Evolutionary conservation across 2,113 vertebrate species (phyloP), one percentile per base, ranked within the genome.

Genomic region (Holacanthus passer): DNA sequence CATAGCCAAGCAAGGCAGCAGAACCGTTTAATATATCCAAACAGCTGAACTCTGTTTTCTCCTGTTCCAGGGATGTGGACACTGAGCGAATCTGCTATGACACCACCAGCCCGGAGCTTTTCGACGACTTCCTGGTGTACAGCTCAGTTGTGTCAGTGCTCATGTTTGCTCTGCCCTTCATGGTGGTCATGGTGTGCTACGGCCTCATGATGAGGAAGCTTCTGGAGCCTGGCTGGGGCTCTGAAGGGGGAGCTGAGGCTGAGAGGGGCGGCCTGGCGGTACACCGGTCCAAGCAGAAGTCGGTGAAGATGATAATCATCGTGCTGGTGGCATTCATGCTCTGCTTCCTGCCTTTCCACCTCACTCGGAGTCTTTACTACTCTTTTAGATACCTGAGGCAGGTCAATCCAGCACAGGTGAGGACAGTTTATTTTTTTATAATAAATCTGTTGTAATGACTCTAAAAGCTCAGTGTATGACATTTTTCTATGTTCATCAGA

Each of bases 261-360:
- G 90, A 94, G 0, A 85, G 92, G 0, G 95, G 95, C 0, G 93
- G 94, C 0, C 55, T 90, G 1, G 91, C 90, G 10, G 92, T 96
- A 8, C 94, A 93, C 0, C 93, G 91, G 7, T 96, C 95, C 89
- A 99, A 97, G 79, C 96, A 96, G 94, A 99, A 98, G 86, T 99
- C 98, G 0, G 96, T 99, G 60, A 98, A 97, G 95, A 99, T 97
- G 96, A 98, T 99, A 5, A 89, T 98, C 50, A 95, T 99, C 0
- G 97, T 99, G 68, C 81, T 99, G 91, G 84, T 94, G 0, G 95
- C 95, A 19, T 99, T 99, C 86, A 93, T 97, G 6, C 90, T 99
- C 31, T 99, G 98, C 82, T 99, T 99, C 76, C 94, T 99, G 78
- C 98, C 98, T 5, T 99, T 99, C 92, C 98, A 99, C 0, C 85